Base-by-base conservation (phyloP, 2,888 invertebrate species). In the Meghimatium bilineatum region DNA sequence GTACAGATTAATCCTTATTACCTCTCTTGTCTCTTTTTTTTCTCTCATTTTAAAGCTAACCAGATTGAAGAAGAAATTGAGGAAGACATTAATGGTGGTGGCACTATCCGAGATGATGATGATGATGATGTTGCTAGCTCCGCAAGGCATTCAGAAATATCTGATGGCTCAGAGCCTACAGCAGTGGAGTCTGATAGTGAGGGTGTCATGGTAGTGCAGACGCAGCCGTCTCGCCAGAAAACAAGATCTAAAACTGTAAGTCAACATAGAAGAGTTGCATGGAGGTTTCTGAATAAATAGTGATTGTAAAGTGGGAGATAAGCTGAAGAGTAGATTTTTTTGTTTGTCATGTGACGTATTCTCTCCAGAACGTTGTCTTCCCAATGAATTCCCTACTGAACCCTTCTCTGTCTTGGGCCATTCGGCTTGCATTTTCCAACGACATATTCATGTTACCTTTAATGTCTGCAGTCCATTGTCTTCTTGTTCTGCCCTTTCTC, bases 131-230 rank as follows among this genome's bases (percentile, higher is more conserved):
- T n/a, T 0, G 29, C 69, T 29, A 52, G 67, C 72, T 82, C 84
- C 60, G 82, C 84, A 63, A 66, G 75, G 23, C 74, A 82, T 38
- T 72, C 86, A 71, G 89, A 87, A 75, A 87, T 86, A 75, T 88
- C 88, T 23, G 91, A 90, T 67, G 89, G 63, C 32, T 86, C 89
- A 0, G 91, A 91, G 76, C 88, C 90, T 32, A 83, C 88, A 14
- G 87, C 86, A 26, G 86, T 90, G 38, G 91, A 92, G 83, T 90
- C 92, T 1, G 92, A 92, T 84, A 92, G 92, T 87, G 92, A 92
- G 80, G 92, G 91, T 0, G 88, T 92, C 17, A 90, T 91, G 44
- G 85, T 91, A 76, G 89, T 88, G 8, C 86, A 88, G 1, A 87
- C 86, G 77, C 87, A 88, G 0, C 34, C 26, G 34, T 23, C 66